Conservation (phyloP, 2,113 vertebrate genomes). For the Syrrhaptes paradoxus region DNA sequence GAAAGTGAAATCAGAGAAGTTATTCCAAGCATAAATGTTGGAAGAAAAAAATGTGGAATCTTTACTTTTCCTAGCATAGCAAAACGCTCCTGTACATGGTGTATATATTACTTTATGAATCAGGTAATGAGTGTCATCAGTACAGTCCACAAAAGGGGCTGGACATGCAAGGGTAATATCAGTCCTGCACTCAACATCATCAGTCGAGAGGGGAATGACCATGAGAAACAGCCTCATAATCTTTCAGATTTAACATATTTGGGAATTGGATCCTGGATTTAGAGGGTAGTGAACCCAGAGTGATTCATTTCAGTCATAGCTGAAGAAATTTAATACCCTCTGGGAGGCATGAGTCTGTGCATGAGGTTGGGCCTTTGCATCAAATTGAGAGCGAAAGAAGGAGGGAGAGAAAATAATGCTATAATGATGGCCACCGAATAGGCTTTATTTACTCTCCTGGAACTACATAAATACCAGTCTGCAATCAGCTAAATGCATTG, state of each 20-base stretch:
- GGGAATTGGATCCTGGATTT: neutral
- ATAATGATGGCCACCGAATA: neutral
- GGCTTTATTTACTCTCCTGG: constrained; percentile 53
- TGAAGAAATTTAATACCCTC: neutral
- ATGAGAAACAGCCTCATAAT: neutral
- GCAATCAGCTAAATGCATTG: constrained; percentile 37
- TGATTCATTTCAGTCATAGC: neutral
- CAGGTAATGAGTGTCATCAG: neutral
- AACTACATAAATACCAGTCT: constrained; percentile 48
- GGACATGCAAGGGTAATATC: neutral
- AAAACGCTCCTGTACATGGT: neutral
- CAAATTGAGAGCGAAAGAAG: neutral
- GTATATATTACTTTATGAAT: neutral
- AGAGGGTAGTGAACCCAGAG: neutral
- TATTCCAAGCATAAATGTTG: neutral
- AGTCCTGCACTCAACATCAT: neutral
- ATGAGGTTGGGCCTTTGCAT: neutral
- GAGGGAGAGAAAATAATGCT: neutral
- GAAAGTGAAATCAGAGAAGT: neutral
- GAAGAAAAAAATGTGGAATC: neutral
- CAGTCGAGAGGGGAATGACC: neutral
- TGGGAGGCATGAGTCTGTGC: neutral
- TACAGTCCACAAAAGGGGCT: neutral
- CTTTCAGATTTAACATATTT: neutral
- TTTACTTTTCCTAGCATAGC: neutral